Evolutionary conservation across 2,113 vertebrate genomes (phyloP).

Genomic region (Mirounga angustirostris): DNA sequence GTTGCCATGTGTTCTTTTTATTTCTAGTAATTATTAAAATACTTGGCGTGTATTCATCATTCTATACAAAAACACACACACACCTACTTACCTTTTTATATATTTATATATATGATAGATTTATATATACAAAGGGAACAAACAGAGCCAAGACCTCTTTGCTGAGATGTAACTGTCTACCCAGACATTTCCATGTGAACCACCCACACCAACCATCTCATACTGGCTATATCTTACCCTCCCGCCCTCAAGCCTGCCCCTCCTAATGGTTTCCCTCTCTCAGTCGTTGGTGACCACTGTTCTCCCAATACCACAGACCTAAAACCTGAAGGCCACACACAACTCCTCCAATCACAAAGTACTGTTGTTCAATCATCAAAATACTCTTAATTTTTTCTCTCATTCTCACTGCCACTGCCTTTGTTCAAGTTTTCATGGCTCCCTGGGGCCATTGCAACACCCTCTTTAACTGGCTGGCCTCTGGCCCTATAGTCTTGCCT

Average conservation of each 20-base stretch:
- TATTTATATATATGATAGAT: background rate
- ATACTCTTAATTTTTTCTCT: background rate
- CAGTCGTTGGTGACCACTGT: background rate
- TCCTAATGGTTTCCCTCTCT: background rate
- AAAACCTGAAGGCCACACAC: background rate
- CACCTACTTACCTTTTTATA: background rate
- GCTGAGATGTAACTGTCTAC: background rate
- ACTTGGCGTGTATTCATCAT: background rate
- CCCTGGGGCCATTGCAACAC: background rate
- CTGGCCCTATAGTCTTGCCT: background rate
- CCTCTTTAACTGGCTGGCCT: background rate
- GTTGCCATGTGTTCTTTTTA: background rate
- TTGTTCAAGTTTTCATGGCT: background rate
- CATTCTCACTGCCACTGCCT: background rate
- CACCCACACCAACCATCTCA: background rate
- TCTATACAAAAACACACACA: background rate
- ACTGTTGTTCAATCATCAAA: background rate
- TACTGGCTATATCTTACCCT: background rate
- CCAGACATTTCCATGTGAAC: background rate
- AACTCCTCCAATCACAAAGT: background rate
- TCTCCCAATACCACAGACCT: background rate
- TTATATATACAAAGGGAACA: background rate
- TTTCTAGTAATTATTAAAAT: conserved; percentile 1
- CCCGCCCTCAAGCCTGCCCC: background rate
- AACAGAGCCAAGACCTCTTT: conserved; percentile 19